Conservation (phyloP, 2,888 invertebrate genomes). For the Hydriomena furcata region DNA sequence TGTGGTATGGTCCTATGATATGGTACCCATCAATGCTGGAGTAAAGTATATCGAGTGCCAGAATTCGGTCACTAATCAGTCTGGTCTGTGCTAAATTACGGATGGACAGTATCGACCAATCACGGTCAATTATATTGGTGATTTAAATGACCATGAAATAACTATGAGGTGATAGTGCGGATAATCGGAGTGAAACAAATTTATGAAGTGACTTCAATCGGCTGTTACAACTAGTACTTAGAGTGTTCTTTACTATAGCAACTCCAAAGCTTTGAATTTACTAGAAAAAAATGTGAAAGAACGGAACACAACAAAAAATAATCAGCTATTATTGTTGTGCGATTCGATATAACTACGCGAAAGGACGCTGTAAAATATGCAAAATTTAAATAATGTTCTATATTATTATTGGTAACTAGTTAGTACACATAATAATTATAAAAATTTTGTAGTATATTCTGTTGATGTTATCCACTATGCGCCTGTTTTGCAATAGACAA, state of each 20-base stretch:
- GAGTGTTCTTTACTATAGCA: slow-evolving; percentile 10
- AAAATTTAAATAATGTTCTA: slow-evolving; percentile 47
- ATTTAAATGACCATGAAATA: slow-evolving; percentile 1
- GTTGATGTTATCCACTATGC: slow-evolving; percentile 20
- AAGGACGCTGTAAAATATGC: slow-evolving; percentile 52
- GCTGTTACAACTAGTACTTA: slow-evolving; percentile 23
- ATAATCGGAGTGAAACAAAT: slow-evolving; percentile 20
- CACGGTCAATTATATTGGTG: slow-evolving; percentile 2
- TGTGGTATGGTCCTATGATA: too few species aligned
- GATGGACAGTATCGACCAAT: not conserved
- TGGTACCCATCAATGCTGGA: too few species aligned
- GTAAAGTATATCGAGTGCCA: not conserved
- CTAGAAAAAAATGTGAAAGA: slow-evolving; percentile 1
- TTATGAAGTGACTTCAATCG: slow-evolving; percentile 23
- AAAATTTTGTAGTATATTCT: slow-evolving; percentile 36
- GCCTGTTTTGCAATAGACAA: slow-evolving; percentile 15
- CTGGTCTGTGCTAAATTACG: slow-evolving; percentile 5
- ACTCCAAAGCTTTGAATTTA: slow-evolving; percentile 18
- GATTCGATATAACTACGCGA: slow-evolving; percentile 39
- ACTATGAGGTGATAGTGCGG: slow-evolving; percentile 5
- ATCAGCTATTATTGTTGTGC: slow-evolving; percentile 33
- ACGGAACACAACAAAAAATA: slow-evolving; percentile 3
- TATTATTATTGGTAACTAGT: slow-evolving; percentile 47
- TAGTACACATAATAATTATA: slow-evolving; percentile 46
- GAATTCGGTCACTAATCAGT: not conserved